Conservation (phyloP, 2,797 vertebrate species). For the Gymnothorax reevesii region DNA sequence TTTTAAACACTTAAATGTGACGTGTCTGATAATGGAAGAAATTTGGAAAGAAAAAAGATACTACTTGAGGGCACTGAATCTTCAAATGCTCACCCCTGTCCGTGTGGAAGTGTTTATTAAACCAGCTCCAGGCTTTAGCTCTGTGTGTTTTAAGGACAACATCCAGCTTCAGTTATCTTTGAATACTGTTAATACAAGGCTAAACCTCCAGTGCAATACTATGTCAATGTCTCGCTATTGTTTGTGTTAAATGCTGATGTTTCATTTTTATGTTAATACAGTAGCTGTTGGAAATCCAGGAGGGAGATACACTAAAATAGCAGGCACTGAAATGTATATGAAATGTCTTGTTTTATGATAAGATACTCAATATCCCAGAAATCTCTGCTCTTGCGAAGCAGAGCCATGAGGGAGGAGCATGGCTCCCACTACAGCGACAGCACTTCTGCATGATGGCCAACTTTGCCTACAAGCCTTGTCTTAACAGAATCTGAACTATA, state of each 20-base stretch:
- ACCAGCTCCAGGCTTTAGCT: background rate
- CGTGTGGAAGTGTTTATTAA: background rate
- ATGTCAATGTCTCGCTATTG: background rate
- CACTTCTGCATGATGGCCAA: background rate
- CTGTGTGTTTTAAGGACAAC: background rate
- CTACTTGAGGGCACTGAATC: background rate
- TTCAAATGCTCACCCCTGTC: background rate
- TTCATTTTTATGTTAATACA: background rate
- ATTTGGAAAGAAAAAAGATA: too few relatives aligned
- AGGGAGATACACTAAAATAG: background rate
- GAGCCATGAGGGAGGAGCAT: background rate
- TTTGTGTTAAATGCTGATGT: background rate
- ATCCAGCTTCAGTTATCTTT: background rate
- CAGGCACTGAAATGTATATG: background rate
- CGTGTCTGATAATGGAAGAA: too few relatives aligned
- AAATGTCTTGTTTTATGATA: background rate
- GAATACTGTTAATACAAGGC: background rate
- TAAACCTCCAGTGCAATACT: background rate
- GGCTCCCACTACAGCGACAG: background rate
- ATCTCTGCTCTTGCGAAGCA: background rate
- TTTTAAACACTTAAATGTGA: too few relatives aligned
- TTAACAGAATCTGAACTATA: background rate
- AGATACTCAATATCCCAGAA: background rate
- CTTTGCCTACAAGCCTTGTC: background rate
- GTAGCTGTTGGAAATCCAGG: background rate